Conservation (phyloP, 2,113 vertebrate genomes). For the Malurus elegans region DNA sequence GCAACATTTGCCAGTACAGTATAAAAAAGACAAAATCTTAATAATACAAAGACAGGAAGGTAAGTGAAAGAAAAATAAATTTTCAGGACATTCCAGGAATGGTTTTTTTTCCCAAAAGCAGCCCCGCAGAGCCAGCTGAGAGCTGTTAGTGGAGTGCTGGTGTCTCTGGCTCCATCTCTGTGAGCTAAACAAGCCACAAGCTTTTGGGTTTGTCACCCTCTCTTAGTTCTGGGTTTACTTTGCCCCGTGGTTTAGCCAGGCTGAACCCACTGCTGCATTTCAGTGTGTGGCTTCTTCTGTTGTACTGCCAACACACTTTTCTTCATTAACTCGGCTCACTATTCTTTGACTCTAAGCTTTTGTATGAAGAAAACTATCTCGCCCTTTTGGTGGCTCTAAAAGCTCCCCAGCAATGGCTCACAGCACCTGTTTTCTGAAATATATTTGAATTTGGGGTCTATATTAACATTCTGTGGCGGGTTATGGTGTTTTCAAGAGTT, state of each 20-base stretch:
- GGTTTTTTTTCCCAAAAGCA: background rate
- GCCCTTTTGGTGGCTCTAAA: background rate
- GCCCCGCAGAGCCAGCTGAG: background rate
- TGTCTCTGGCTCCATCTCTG: background rate
- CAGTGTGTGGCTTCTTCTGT: background rate
- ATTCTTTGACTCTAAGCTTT: background rate
- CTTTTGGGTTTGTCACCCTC: background rate
- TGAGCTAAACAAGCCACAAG: background rate
- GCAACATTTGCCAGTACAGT: background rate
- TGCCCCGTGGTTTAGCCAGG: background rate
- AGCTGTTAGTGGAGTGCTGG: background rate
- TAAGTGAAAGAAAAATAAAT: background rate
- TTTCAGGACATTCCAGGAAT: background rate
- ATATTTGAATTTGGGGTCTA: background rate
- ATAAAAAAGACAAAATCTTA: too few relatives aligned
- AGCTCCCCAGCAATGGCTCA: background rate
- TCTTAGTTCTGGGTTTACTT: background rate
- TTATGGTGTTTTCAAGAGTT: background rate
- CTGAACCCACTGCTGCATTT: background rate
- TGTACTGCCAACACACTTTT: background rate
- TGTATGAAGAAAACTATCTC: background rate
- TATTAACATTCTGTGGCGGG: background rate
- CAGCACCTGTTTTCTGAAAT: background rate
- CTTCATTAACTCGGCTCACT: conserved; percentile 1
- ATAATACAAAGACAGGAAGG: background rate